A percentile compares a stretch with the other conserved stretches of the same genome.
Evolutionary conservation across 2,797 vertebrate species (phyloP).

Genomic region (Echeneis naucrates): DNA sequence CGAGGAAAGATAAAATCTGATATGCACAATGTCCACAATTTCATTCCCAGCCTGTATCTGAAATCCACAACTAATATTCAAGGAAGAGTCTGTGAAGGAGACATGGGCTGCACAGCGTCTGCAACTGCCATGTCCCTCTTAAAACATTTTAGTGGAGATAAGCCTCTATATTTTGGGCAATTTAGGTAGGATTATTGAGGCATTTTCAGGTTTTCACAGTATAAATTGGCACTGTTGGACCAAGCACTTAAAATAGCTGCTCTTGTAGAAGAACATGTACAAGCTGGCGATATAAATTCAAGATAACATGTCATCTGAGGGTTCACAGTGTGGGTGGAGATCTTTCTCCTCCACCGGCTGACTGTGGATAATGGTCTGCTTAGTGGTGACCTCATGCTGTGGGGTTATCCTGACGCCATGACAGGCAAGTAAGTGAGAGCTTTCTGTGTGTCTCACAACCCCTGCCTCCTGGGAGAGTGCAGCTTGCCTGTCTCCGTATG

Average conservation of each 20-base stretch:
- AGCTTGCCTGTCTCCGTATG: slow-evolving; percentile 50
- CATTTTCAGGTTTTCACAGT: slow-evolving; percentile 31
- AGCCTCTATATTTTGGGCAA: slow-evolving; percentile 25
- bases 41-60: slow-evolving; percentile 25
- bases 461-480: slow-evolving; percentile 61
- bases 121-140: slow-evolving; percentile 13
- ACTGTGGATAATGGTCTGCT: slow-evolving; percentile 77
- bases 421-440: slow-evolving; percentile 66
- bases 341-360: slow-evolving; percentile 67
- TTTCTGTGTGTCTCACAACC: slow-evolving; percentile 61
- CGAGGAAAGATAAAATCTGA: slow-evolving; percentile 48
- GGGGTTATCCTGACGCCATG: slow-evolving; percentile 56
- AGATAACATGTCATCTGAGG: slow-evolving; percentile 46
- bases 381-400: slow-evolving; percentile 61
- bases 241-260: slow-evolving; percentile 37
- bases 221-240: slow-evolving; percentile 29
- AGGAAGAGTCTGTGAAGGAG: slow-evolving; percentile 3
- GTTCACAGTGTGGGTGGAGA: slow-evolving; percentile 60
- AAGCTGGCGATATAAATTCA: slow-evolving; percentile 44
- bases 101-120: slow-evolving; percentile 2
- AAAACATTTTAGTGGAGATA: slow-evolving; percentile 26
- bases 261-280: slow-evolving; percentile 41
- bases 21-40: slow-evolving; percentile 8
- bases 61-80: slow-evolving; percentile 4
- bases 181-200: slow-evolving; percentile 29